Conservation (phyloP, 1,140 invertebrate species). For the Meloidogyne hapla region DNA sequence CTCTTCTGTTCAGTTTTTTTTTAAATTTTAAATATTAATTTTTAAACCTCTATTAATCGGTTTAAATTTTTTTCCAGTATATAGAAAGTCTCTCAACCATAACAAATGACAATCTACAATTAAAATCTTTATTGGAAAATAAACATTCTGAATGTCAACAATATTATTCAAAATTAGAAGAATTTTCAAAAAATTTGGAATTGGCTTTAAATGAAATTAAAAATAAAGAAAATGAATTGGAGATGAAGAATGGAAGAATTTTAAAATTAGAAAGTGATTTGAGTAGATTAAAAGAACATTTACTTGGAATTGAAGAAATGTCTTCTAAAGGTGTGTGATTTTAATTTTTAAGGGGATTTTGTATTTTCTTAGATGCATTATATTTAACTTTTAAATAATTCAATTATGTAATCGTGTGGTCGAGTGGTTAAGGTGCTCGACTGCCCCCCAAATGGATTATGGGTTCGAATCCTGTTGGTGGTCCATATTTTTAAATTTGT, state of each 20-base stretch:
- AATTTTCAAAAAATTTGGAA: constrained; percentile 10
- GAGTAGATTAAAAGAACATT: constrained; percentile 30
- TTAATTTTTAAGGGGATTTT: too few species aligned
- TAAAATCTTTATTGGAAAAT: constrained; percentile 16
- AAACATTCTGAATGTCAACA: constrained; percentile 30
- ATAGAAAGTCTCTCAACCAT: not conserved
- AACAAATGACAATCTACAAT: constrained; percentile 4
- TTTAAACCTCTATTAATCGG: too few species aligned
- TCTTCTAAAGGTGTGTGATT: constrained; percentile 23
- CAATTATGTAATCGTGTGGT: not conserved
- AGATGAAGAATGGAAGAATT: constrained; percentile 16
- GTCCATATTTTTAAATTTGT: not conserved
- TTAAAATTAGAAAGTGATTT: constrained; percentile 33
- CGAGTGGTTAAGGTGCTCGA: not conserved
- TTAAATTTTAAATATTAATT: not conserved
- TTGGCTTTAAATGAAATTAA: constrained; percentile 7
- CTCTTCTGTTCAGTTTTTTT: too few species aligned
- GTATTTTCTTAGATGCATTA: not conserved
- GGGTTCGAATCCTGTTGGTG: not conserved
- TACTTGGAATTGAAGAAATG: constrained; percentile 33
- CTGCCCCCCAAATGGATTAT: fast-evolving
- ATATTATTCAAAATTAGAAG: constrained; percentile 31
- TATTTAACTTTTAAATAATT: not conserved
- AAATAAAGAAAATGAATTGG: constrained; percentile 16
- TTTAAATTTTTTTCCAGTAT: not conserved